A percentile compares a stretch with the other conserved stretches of the same genome.
Evolutionary conservation across 1,140 invertebrate genomes (phyloP).

Genomic region (Elymnias hypermnestra): DNA sequence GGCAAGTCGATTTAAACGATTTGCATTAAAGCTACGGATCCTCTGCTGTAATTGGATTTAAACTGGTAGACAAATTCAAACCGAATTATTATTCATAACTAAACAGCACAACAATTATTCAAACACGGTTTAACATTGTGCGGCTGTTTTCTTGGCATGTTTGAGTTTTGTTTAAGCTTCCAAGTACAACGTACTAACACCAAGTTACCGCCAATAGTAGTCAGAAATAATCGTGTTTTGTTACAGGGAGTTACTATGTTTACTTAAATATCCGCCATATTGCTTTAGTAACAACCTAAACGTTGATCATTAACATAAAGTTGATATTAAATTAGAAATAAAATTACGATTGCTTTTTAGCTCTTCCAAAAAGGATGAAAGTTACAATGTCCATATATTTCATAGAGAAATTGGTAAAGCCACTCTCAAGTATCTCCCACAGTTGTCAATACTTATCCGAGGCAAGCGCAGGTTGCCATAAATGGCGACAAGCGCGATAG

Average conservation of each 20-base stretch:
- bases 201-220: conserved; percentile 38
- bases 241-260: conserved; percentile 30
- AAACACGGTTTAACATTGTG: conserved; percentile 33
- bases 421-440: no score
- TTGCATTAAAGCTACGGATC: background rate
- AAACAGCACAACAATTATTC: conserved; percentile 35
- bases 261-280: background rate
- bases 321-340: no score
- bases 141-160: conserved; percentile 17
- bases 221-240: conserved; percentile 49
- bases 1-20: background rate
- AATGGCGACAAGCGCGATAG: conserved; percentile 58
- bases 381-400: conserved; percentile 59
- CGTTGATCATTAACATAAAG: no score
- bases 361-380: conserved; percentile 38
- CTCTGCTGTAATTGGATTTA: conserved; percentile 5
- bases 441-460: conserved; percentile 60
- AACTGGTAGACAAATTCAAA: conserved; percentile 8
- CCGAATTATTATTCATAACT: conserved; percentile 45
- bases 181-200: conserved; percentile 42
- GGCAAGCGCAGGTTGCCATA: conserved; percentile 57
- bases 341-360: no score
- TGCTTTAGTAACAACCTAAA: conserved; percentile 4
- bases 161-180: conserved; percentile 39
- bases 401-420: conserved; percentile 33